phyloP scores from a whole-genome alignment of 2,888 invertebrate species.

The Ditylenchus weischeri region DNA sequence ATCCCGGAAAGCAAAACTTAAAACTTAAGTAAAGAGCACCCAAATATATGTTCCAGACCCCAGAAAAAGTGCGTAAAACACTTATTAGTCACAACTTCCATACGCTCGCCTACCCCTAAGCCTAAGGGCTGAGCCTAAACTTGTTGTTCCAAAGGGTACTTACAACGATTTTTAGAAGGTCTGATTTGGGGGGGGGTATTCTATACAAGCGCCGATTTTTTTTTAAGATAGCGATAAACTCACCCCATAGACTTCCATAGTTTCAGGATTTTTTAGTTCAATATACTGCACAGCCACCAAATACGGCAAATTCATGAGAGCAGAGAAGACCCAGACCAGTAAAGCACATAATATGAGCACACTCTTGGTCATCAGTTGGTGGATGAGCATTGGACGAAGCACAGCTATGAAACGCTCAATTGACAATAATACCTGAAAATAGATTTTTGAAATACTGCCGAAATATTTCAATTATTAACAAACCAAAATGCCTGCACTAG shows the following conservation, averaged over 20 bases:
- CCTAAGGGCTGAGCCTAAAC: too few species aligned
- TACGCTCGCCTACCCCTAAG: too few species aligned
- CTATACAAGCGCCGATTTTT: too few species aligned
- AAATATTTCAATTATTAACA: slow-evolving; percentile 55
- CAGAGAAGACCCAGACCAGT: slow-evolving; percentile 47
- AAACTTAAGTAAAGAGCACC: too few species aligned
- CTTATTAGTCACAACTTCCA: too few species aligned
- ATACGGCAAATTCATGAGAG: slow-evolving; percentile 52
- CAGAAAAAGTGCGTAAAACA: too few species aligned
- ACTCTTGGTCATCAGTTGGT: slow-evolving; percentile 42
- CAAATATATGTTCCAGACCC: too few species aligned
- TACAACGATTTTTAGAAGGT: too few species aligned
- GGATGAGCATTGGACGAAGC: slow-evolving; percentile 50
- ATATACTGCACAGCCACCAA: slow-evolving; percentile 48
- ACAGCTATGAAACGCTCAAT: slow-evolving; percentile 55
- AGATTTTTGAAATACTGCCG: background rate
- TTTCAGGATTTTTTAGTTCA: slow-evolving; percentile 41
- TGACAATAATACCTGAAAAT: slow-evolving; percentile 49
- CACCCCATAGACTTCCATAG: slow-evolving; percentile 38
- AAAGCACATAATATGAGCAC: slow-evolving; percentile 44
- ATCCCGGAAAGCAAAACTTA: too few species aligned
- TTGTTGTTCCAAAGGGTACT: too few species aligned
- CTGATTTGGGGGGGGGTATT: too few species aligned
- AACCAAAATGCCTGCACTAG: slow-evolving; percentile 83
- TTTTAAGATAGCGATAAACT: too few species aligned